Percentiles rank a stretch among this genome's conserved stretches.
phyloP scores from a whole-genome alignment of 2,113 vertebrate genomes.

The Nasalis larvatus region DNA sequence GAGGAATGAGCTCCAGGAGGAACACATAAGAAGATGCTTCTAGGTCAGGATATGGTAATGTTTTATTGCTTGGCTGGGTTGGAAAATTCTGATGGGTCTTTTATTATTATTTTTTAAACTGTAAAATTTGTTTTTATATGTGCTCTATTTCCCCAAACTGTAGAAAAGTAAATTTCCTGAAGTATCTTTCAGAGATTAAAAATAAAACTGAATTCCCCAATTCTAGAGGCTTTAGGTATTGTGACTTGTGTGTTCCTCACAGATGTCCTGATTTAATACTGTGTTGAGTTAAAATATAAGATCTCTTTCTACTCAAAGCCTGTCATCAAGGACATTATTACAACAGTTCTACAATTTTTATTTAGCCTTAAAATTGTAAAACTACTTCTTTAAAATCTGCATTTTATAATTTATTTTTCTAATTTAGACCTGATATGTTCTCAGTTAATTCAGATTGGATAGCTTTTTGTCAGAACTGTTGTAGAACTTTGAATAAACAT shows the following conservation, averaged over 20 bases:
- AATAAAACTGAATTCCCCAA: background rate
- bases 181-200: background rate
- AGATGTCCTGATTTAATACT: background rate
- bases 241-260: background rate
- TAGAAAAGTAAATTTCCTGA: constrained; percentile 20
- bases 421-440: background rate
- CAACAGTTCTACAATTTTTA: background rate
- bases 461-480: background rate
- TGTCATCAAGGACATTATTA: background rate
- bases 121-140: background rate
- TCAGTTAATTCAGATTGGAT: background rate
- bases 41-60: background rate
- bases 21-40: background rate
- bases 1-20: background rate
- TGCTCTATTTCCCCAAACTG: background rate
- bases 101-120: background rate
- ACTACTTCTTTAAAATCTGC: background rate
- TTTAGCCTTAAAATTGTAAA: constrained; percentile 39
- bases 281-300: background rate
- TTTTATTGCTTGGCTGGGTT: background rate
- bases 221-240: background rate
- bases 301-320: background rate
- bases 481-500: background rate
- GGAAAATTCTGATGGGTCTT: background rate
- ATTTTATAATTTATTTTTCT: constrained; percentile 28